A percentile compares a stretch with the other conserved stretches of the same genome.
These are phyloP conservation scores for Sialia sialis DNA, from an alignment of 2,113 vertebrate genomes.

Conservation along the genomic window DNA sequence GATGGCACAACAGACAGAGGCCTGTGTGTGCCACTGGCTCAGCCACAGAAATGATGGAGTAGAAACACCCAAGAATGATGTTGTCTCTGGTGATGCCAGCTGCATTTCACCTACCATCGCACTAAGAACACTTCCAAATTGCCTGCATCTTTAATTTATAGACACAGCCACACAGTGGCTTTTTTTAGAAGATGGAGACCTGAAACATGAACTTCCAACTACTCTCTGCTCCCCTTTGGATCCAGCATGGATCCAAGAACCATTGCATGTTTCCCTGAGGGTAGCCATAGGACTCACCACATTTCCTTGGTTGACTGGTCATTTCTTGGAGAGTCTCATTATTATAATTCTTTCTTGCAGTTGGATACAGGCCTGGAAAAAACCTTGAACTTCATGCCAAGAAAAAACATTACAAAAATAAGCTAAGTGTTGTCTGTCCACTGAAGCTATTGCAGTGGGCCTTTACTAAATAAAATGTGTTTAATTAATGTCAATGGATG, in stretches of 20 bases:
- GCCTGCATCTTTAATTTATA: neutral
- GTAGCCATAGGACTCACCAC: neutral
- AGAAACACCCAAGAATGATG: neutral
- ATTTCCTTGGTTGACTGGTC: constrained; percentile 6
- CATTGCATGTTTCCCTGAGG: neutral
- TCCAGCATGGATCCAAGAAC: neutral
- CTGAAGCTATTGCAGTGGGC: neutral
- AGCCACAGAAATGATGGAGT: neutral
- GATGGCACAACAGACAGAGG: neutral
- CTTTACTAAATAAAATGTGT: neutral
- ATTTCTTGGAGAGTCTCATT: constrained; percentile 20
- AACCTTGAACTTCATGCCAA: neutral
- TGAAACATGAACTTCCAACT: neutral
- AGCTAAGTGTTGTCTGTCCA: neutral
- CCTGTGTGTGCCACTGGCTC: neutral
- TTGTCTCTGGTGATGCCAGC: neutral
- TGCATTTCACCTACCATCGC: neutral
- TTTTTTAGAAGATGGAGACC: neutral
- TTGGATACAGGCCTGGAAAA: neutral
- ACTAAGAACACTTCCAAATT: neutral
- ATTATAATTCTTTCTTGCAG: neutral
- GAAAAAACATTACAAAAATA: neutral
- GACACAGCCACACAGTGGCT: neutral
- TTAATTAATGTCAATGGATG: neutral
- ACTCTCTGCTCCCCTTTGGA: neutral